Evolutionary conservation across 1,140 invertebrate genomes (phyloP), one percentile per base, ranked within the genome.

Genomic region (Planococcus citri): DNA sequence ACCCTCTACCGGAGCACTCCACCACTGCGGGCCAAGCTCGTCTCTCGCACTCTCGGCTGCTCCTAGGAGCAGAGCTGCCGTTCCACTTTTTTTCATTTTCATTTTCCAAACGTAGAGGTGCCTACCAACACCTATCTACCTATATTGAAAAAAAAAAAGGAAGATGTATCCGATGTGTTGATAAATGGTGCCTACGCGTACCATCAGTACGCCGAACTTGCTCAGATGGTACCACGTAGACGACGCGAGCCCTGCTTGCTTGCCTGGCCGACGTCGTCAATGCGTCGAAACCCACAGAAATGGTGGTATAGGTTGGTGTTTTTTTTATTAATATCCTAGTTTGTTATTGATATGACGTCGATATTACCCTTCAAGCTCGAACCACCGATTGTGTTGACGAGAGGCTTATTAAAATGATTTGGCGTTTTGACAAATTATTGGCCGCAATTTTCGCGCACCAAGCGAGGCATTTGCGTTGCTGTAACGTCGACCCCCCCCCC

Each of bases 271-370:
- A 37, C 33, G 33, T 37, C 33, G 33, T 37, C 33, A 37, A 37
- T 37, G 14, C 14, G n/a, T 37, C 33, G 33, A 6, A 8, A 8
- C 33, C 33, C 33, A 14, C 6, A 37, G n/a, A n/a, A 14, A 17
- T 17, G 41, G 41, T 51, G 41, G 41, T 20, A 51, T 14, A n/a
- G n/a, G n/a, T n/a, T n/a, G n/a, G n/a, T 20, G 6, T 51, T 51
- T 9, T 51, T 51, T 51, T 51, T 51, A 51, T 51, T 51, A 51
- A 51, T 51, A 51, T 51, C 17, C 41, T 6, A n/a, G 6, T n/a
- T 51, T 51, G 41, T 51, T 51, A 51, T 51, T 51, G 41, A 51
- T 51, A 51, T n/a, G 41, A 51, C 41, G 41, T 51, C 41, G 41
- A 51, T 51, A 51, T 51, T 51, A 20, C 41, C 41, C 12, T 20